A percentile compares a stretch with the other conserved stretches of the same genome.
phyloP scores from a whole-genome alignment of 1,140 invertebrate species.

The Dufourea novaeangliae region DNA sequence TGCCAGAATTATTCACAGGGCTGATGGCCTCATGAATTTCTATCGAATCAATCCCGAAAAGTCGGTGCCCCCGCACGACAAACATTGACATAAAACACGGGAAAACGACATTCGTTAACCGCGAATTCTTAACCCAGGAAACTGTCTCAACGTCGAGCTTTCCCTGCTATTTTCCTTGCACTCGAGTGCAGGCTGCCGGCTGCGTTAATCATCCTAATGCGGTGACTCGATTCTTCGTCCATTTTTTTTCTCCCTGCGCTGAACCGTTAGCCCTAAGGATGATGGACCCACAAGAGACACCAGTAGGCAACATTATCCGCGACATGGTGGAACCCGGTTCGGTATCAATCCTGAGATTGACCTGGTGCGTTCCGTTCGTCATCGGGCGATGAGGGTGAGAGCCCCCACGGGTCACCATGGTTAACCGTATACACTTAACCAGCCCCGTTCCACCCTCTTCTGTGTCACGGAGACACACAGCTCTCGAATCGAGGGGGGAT shows the following conservation, averaged over 20 bases:
- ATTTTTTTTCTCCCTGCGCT: no score
- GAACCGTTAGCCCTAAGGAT: no score
- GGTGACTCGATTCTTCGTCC: background rate
- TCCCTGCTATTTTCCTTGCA: background rate
- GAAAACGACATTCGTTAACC: background rate
- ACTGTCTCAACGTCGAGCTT: no score
- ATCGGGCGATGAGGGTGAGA: background rate
- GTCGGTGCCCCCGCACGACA: background rate
- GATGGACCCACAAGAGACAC: no score
- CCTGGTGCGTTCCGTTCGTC: no score
- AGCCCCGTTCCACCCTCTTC: background rate
- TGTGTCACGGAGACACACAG: background rate
- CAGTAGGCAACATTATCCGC: no score
- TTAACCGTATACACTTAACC: background rate
- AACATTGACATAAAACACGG: background rate
- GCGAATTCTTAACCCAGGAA: background rate
- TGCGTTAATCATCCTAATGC: constrained; percentile 28
- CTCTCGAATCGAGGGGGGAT: background rate
- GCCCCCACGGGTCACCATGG: background rate
- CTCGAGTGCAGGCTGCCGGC: background rate
- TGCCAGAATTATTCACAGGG: no score
- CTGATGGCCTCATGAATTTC: background rate
- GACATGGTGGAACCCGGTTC: no score
- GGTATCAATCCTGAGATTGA: background rate
- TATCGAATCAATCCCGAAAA: background rate